Evolutionary conservation across 2,113 vertebrate genomes (phyloP).

Genomic region (Megalops atlanticus): DNA sequence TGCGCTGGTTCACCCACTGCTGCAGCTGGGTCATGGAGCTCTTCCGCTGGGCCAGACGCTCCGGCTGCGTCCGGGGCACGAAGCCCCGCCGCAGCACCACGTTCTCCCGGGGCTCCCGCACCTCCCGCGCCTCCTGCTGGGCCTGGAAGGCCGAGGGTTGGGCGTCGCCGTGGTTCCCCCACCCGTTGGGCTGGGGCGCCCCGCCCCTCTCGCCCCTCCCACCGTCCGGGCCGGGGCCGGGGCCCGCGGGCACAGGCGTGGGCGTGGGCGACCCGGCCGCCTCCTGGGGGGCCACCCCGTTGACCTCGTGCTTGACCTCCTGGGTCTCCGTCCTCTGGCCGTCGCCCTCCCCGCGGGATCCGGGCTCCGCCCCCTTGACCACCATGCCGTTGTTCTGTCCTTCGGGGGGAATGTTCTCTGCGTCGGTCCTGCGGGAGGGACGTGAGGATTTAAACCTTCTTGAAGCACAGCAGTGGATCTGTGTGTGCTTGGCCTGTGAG

Average conservation of each 20-base stretch:
- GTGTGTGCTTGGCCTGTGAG: background rate
- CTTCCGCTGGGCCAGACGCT: constrained; percentile 89
- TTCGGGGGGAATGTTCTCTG: constrained; percentile 69
- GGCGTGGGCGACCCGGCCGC: constrained; percentile 38
- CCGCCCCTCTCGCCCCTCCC: constrained; percentile 30
- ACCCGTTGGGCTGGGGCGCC: constrained; percentile 74
- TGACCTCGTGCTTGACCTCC: constrained; percentile 57
- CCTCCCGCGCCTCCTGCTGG: constrained; percentile 39
- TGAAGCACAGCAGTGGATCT: background rate
- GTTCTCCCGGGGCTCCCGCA: constrained; percentile 61
- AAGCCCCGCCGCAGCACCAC: constrained; percentile 70
- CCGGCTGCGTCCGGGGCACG: constrained; percentile 75
- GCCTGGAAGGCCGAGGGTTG: constrained; percentile 58
- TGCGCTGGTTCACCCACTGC: constrained; percentile 92
- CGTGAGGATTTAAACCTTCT: background rate
- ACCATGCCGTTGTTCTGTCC: constrained; percentile 60
- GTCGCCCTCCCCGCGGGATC: constrained; percentile 68
- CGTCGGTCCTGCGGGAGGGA: constrained; percentile 53
- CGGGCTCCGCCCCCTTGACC: constrained; percentile 58
- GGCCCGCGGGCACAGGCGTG: background rate
- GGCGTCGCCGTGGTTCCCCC: constrained; percentile 64
- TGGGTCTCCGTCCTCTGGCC: constrained; percentile 69
- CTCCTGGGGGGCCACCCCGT: constrained; percentile 44
- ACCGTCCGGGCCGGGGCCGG: constrained; percentile 25
- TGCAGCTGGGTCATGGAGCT: constrained; percentile 95